These are phyloP conservation scores for Camponotus vicinus DNA, from an alignment of 1,140 invertebrate species.

Conservation along the genomic window DNA sequence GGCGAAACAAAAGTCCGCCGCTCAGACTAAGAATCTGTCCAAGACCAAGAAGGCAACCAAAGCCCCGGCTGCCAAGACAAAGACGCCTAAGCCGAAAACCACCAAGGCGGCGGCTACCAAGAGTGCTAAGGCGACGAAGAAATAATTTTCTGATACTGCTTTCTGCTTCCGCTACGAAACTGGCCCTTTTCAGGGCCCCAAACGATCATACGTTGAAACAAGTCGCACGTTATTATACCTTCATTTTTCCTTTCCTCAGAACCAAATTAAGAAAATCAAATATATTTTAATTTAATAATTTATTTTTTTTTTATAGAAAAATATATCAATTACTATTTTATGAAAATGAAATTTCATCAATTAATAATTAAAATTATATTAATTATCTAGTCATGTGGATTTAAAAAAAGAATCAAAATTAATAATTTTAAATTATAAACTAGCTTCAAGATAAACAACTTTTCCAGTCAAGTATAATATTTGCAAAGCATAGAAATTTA, in stretches of 20 bases:
- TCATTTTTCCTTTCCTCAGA: neutral
- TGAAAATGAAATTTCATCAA: no score
- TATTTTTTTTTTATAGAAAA: no score
- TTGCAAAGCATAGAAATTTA: no score
- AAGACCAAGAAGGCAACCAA: slow-evolving; percentile 67
- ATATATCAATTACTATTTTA: no score
- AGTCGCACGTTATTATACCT: neutral
- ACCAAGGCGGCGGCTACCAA: slow-evolving; percentile 33
- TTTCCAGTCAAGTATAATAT: no score
- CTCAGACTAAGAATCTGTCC: slow-evolving; percentile 44
- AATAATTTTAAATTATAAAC: no score
- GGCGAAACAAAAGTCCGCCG: slow-evolving; percentile 50
- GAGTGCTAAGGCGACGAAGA: slow-evolving; percentile 57
- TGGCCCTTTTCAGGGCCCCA: slow-evolving; percentile 74
- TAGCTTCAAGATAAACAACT: no score
- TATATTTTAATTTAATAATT: no score
- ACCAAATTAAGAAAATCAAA: no score
- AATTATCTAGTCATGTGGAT: no score
- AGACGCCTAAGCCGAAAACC: slow-evolving; percentile 67
- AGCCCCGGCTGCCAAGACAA: slow-evolving; percentile 68
- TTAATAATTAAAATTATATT: no score
- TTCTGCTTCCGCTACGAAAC: slow-evolving; percentile 26
- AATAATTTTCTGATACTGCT: slow-evolving; percentile 57
- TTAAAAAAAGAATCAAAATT: no score
- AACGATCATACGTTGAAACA: neutral